Base-by-base conservation (phyloP, 2,797 vertebrate species). In the Allobates femoralis region DNA sequence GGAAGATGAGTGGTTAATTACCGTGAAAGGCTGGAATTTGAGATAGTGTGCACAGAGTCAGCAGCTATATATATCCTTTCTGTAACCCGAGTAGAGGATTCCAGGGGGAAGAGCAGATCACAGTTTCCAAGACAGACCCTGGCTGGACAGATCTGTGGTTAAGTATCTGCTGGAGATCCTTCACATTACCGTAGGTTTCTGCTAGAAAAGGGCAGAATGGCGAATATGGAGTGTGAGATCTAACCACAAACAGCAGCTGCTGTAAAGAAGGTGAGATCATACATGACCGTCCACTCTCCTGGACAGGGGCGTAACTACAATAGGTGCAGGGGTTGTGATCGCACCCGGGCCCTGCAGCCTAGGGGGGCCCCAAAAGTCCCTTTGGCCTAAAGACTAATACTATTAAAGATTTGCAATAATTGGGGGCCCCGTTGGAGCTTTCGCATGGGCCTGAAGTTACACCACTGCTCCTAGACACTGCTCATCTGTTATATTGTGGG, bases 31-130 rank as follows among this genome's bases (percentile, higher is more conserved):
- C 60, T 81, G 77, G 86, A 88, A 88, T 88, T 64, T 88, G 86
- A 88, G 86, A 85, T 84, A 92, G 89, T 55, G 96, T 97, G 96
- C 96, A 60, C 32, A 97, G 94, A 96, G 94, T 97, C 96, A 93
- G 95, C 95, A 94, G 95, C 98, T 99, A 99, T 99, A 98, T 99
- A 97, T 98, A 99, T 96, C 95, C 91, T 93, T 92, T 88, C 79
- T 88, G 98, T 97, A 99, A 99, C 96, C 92, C 91, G 97, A 99
- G 96, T 96, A 90, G 87, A 93, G 93, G 95, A 95, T 97, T 98
- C 96, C 95, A 94, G 94, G 0, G 80, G 81, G 90, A 77, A 6
- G 86, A 87, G 75, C 75, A 79, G 55, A 78, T 51, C 75, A 53
- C 32, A 81, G 53, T 84, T 73, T 50, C 50, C 37, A 60, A 56